These are phyloP conservation scores for Campylomormyrus numenius DNA, from an alignment of 2,113 vertebrate species.

Conservation along the genomic window DNA sequence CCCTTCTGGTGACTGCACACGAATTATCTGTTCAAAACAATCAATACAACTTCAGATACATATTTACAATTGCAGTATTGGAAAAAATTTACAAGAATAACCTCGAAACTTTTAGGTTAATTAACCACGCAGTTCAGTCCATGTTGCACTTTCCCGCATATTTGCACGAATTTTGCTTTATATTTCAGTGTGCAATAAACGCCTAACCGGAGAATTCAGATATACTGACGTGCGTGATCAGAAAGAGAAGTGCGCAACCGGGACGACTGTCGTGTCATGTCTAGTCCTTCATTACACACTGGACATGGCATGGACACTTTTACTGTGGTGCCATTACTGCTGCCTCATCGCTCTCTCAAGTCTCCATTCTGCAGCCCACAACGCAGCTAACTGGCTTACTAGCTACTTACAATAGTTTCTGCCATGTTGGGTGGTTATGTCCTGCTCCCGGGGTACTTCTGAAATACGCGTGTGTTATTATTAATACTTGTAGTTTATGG, in stretches of 20 bases:
- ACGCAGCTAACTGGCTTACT: slow-evolving; percentile 33
- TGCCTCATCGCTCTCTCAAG: slow-evolving; percentile 72
- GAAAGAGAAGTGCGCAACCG: neutral
- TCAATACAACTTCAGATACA: neutral
- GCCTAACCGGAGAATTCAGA: neutral
- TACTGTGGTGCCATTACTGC: slow-evolving; percentile 68
- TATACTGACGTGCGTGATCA: neutral
- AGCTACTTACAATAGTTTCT: slow-evolving; percentile 78
- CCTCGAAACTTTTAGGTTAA: neutral
- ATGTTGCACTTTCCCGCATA: neutral
- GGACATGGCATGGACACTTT: neutral
- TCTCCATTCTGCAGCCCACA: slow-evolving; percentile 25
- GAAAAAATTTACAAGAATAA: neutral
- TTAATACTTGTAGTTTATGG: slow-evolving; percentile 11
- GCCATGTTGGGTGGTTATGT: slow-evolving; percentile 59
- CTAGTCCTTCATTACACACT: neutral
- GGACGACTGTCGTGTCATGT: neutral
- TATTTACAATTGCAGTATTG: neutral
- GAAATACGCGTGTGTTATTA: neutral
- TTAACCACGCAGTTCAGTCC: neutral
- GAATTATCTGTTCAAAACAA: slow-evolving; percentile 66
- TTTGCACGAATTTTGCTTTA: neutral
- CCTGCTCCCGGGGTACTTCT: slow-evolving; percentile 15
- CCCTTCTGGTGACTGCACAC: slow-evolving; percentile 90
- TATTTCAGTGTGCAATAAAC: neutral